Evolutionary conservation across 1,140 invertebrate species (phyloP).

Genomic region (Drosophila sp.): DNA sequence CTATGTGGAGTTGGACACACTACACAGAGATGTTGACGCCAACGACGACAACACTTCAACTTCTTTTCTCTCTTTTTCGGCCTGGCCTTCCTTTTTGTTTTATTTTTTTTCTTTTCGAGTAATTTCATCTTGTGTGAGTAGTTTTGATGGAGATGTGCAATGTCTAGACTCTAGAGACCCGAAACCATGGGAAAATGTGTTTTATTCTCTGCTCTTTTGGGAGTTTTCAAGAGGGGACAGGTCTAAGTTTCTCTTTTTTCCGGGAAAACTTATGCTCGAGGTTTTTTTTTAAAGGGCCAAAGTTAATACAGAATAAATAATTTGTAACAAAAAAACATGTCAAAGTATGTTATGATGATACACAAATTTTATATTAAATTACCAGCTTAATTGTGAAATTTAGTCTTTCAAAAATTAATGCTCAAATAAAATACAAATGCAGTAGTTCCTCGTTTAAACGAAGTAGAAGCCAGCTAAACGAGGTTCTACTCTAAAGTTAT

Average conservation of each 20-base stretch:
- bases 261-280: neutral
- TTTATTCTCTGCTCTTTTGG: slow-evolving; percentile 19
- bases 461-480: too few relatives aligned
- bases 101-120: slow-evolving; percentile 67
- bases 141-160: slow-evolving; percentile 62
- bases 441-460: too few relatives aligned
- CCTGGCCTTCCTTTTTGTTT: slow-evolving; percentile 4
- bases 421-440: too few relatives aligned
- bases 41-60: slow-evolving; percentile 51
- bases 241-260: neutral
- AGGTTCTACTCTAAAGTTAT: too few relatives aligned
- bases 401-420: too few relatives aligned
- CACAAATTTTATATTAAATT: too few relatives aligned
- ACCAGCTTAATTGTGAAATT: too few relatives aligned
- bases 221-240: neutral
- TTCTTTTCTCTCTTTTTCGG: slow-evolving; percentile 26
- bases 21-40: slow-evolving; percentile 58
- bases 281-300: neutral
- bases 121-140: slow-evolving; percentile 73
- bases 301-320: slow-evolving; percentile 8
- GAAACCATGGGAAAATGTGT: slow-evolving; percentile 45
- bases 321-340: neutral
- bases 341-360: too few relatives aligned
- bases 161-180: slow-evolving; percentile 43
- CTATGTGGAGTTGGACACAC: slow-evolving; percentile 15